A percentile compares a stretch with the other conserved stretches of the same genome.
Evolutionary conservation across 2,113 vertebrate genomes (phyloP).

Genomic region (Centrocercus urophasianus): DNA sequence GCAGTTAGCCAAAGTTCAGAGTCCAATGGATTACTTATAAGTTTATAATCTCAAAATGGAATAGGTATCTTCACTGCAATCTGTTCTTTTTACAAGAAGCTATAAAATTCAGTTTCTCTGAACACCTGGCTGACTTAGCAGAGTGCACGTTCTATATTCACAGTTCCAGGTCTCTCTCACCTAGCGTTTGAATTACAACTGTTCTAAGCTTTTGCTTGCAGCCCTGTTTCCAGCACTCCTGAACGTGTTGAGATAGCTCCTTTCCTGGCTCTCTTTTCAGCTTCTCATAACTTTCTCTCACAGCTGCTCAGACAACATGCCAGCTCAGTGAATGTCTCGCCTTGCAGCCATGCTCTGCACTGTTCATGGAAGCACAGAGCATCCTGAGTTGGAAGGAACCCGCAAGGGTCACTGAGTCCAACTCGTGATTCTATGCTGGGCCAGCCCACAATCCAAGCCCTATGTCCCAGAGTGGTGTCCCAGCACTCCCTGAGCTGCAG

Average conservation of each 20-base stretch:
- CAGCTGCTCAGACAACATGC: neutral
- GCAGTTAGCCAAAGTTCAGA: neutral
- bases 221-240: neutral
- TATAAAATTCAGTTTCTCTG: neutral
- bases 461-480: too few species aligned
- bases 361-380: neutral
- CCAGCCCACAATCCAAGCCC: too few species aligned
- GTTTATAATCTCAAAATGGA: neutral
- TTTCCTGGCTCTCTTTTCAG: neutral
- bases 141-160: neutral
- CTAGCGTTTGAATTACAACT: neutral
- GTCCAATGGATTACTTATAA: neutral
- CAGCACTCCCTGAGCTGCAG: too few species aligned
- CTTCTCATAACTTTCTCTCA: neutral
- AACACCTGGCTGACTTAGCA: neutral
- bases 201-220: neutral
- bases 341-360: neutral
- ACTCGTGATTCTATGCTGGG: too few species aligned
- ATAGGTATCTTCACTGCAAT: neutral
- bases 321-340: neutral
- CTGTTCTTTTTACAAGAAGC: neutral
- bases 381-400: too few species aligned
- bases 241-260: neutral
- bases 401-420: too few species aligned
- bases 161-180: neutral